phyloP scores from a whole-genome alignment of 30 jellyfish, hydroid and myxozoan species.

The Chironex yamaguchii region DNA sequence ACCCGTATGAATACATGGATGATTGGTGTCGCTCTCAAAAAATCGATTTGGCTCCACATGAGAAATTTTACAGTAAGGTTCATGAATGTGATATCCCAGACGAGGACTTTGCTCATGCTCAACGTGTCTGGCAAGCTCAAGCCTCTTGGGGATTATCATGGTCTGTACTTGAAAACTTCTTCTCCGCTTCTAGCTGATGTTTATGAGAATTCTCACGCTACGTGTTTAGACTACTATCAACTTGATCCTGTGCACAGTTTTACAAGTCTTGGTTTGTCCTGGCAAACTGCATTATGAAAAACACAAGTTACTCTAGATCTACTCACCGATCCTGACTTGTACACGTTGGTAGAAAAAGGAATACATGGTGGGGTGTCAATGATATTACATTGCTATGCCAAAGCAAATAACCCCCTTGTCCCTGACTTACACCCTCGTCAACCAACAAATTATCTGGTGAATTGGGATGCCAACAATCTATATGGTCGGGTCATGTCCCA shows the following conservation, averaged over 20 bases:
- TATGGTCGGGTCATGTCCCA: too few species aligned
- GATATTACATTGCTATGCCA: slow-evolving; percentile 47
- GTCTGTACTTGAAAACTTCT: slow-evolving; percentile 5
- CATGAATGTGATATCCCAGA: slow-evolving; percentile 14
- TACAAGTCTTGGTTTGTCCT: slow-evolving; percentile 66
- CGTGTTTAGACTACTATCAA: slow-evolving; percentile 17
- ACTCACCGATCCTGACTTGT: slow-evolving; percentile 25
- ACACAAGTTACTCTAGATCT: slow-evolving; percentile 35
- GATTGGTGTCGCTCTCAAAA: not conserved
- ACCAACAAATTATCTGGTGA: too few species aligned
- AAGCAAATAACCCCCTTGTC: slow-evolving; percentile 56
- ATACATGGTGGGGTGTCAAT: slow-evolving; percentile 63
- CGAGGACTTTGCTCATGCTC: slow-evolving; percentile 46
- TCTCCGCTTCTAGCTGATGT: slow-evolving; percentile 56
- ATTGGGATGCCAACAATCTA: too few species aligned
- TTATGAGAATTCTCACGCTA: slow-evolving; percentile 15
- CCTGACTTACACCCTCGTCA: too few species aligned
- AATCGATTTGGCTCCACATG: slow-evolving; percentile 42
- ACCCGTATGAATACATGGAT: slow-evolving; percentile 76
- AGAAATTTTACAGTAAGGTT: slow-evolving; percentile 2
- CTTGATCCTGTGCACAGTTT: too few species aligned
- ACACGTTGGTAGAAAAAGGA: slow-evolving; percentile 47
- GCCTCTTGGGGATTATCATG: slow-evolving; percentile 13
- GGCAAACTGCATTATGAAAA: slow-evolving; percentile 42
- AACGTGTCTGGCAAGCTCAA: not conserved